Base-by-base conservation (phyloP, 2,888 invertebrate species). In the Drosophila melanocephala region DNA sequence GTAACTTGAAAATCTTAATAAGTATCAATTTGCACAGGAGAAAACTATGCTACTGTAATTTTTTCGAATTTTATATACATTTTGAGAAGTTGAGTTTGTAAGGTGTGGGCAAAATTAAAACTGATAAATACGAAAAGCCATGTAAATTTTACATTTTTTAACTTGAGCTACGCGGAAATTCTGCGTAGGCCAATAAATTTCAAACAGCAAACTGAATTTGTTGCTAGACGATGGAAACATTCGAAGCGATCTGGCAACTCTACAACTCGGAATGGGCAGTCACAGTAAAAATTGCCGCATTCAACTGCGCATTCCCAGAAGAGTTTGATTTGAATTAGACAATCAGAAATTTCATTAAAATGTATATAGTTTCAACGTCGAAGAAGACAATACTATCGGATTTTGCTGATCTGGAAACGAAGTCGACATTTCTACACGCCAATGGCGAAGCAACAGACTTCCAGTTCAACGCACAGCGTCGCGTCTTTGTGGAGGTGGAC, bases 301-400 rank as follows among this genome's bases (percentile, higher is more conserved):
- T 55, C 2, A 33, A 53, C 33, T 32, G 30, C n/a, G 3, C 26
- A 42, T 16, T 42, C 26, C 26, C 26, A 55, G 26, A 16, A 26
- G 47, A 26, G 2, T 35, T 60, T 28, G 33, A 64, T 39, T 69
- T 70, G 42, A 53, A 57, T 14, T 37, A 47, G 14, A 39, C 3
- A 55, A 47, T n/a, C 3, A 32, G 16, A 33, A 5, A 12, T 26
- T 12, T 1, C 3, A n/a, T 33, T 10, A 82, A 84, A 74, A 93
- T 93, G 93, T 86, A 93, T 81, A 80, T 93, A 64, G 74, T 93
- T 59, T 93, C 93, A 28, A 91, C 93, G 4, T 92, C 92, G 0
- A 92, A 92, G 35, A 88, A 86, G 16, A 93, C 93, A 0, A 81
- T 93, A n/a, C 77, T 93, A 5, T 90, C 92, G 3, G 88, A 91